A percentile compares a stretch with the other conserved stretches of the same genome.
Evolutionary conservation across 2,888 invertebrate genomes (phyloP).

Genomic region (Morpho achilles): DNA sequence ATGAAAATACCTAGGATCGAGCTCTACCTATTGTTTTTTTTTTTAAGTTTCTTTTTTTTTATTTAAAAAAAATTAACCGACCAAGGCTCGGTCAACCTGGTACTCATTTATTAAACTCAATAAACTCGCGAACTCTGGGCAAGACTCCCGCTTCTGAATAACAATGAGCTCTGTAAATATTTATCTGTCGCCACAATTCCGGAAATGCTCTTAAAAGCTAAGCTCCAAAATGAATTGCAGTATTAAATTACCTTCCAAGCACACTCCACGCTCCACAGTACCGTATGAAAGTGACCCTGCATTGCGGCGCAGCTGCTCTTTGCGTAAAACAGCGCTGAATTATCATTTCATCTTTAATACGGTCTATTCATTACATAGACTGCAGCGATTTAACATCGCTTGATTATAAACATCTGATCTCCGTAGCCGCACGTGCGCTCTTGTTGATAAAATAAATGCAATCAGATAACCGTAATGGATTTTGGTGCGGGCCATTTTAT

Average conservation of each 20-base stretch:
- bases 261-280: conserved; percentile 6
- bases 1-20: no score
- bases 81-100: no score
- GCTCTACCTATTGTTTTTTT: no score
- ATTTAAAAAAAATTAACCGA: no score
- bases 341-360: conserved; percentile 4
- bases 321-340: conserved; percentile 12
- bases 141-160: no score
- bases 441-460: conserved; percentile 29
- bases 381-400: conserved; percentile 23
- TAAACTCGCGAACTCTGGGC: no score
- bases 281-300: conserved; percentile 22
- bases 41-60: no score
- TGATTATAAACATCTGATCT: conserved; percentile 17
- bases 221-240: conserved; percentile 9
- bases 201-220: conserved; percentile 13
- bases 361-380: conserved; percentile 2
- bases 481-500: conserved; percentile 6
- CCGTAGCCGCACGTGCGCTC: conserved; percentile 27
- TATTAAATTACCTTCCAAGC: conserved; percentile 18
- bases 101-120: background rate
- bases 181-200: background rate
- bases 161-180: no score
- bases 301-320: conserved; percentile 16
- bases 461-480: conserved; percentile 20